phyloP scores from a whole-genome alignment of 2,797 vertebrate species.

The Silurus aristotelis region DNA sequence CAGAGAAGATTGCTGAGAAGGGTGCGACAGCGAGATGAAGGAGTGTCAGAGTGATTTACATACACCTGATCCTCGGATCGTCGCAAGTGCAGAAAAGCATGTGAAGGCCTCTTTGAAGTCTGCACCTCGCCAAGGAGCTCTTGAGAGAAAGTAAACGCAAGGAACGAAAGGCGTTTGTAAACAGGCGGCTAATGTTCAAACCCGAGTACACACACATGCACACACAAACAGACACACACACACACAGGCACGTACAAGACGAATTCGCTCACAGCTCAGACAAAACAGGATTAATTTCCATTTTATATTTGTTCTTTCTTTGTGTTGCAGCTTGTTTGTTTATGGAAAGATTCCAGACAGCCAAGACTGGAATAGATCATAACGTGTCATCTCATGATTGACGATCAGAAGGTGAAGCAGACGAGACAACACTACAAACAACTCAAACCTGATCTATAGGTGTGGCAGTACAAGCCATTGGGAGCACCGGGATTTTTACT shows the following conservation, averaged over 20 bases:
- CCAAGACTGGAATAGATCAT: conserved; percentile 28
- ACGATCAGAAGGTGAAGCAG: conserved; percentile 10
- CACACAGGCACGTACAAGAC: conserved; percentile 3
- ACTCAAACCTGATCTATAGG: conserved; percentile 11
- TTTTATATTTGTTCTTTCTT: conserved; percentile 22
- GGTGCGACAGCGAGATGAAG: conserved; percentile 35
- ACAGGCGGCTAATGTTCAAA: conserved; percentile 43
- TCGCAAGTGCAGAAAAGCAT: conserved; percentile 12
- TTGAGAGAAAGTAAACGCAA: conserved; percentile 51
- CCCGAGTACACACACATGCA: conserved; percentile 14
- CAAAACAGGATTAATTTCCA: conserved; percentile 34
- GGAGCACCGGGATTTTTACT: background rate
- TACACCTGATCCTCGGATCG: conserved; percentile 40
- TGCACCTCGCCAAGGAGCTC: conserved; percentile 47
- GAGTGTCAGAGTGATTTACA: conserved; percentile 41
- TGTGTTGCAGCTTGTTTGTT: conserved; percentile 24
- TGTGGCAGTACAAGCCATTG: background rate
- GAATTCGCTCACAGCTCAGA: conserved; percentile 17
- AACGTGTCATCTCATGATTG: conserved; percentile 5
- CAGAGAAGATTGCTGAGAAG: conserved; percentile 15
- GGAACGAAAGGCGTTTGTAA: conserved; percentile 40
- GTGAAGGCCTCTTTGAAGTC: conserved; percentile 52
- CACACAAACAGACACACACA: background rate
- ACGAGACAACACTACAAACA: conserved; percentile 7
- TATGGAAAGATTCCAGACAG: conserved; percentile 25